Evolutionary conservation across 2,797 vertebrate genomes (phyloP).

Genomic region (Mergus octosetaceus): DNA sequence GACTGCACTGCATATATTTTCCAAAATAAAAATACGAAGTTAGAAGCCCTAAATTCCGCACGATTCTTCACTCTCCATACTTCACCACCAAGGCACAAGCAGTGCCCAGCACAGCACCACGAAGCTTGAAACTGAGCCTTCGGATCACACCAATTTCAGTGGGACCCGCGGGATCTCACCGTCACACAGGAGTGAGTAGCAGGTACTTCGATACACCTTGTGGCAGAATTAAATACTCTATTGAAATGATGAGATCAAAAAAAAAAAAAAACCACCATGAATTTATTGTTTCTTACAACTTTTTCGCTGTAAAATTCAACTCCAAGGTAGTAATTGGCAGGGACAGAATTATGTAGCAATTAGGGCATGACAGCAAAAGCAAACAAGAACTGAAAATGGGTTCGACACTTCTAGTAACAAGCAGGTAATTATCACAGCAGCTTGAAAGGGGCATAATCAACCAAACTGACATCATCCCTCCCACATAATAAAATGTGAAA

Average conservation of each 20-base stretch:
- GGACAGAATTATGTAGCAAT: conserved; percentile 74
- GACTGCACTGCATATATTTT: not conserved
- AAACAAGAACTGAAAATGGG: conserved; percentile 74
- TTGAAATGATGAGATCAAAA: conserved; percentile 7
- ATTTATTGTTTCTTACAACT: conserved; percentile 69
- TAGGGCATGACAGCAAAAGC: conserved; percentile 73
- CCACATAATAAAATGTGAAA: conserved; percentile 70
- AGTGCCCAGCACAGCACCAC: not conserved
- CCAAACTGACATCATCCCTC: conserved; percentile 72
- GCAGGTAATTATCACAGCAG: conserved; percentile 76
- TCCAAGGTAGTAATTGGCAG: conserved; percentile 68
- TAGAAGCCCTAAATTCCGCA: not conserved
- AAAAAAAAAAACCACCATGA: not conserved
- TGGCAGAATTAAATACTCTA: conserved; percentile 13
- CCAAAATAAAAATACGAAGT: not conserved
- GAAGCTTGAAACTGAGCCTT: not conserved
- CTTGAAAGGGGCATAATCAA: conserved; percentile 74
- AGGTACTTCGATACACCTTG: not conserved
- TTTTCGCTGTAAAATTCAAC: conserved; percentile 65
- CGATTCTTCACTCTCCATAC: not conserved
- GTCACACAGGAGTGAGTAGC: not conserved
- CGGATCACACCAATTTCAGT: not conserved
- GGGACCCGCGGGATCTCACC: not conserved
- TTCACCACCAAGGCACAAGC: not conserved
- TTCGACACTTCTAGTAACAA: conserved; percentile 72